Conservation (phyloP, 2,797 vertebrate species). For the Poecilia velifera region DNA sequence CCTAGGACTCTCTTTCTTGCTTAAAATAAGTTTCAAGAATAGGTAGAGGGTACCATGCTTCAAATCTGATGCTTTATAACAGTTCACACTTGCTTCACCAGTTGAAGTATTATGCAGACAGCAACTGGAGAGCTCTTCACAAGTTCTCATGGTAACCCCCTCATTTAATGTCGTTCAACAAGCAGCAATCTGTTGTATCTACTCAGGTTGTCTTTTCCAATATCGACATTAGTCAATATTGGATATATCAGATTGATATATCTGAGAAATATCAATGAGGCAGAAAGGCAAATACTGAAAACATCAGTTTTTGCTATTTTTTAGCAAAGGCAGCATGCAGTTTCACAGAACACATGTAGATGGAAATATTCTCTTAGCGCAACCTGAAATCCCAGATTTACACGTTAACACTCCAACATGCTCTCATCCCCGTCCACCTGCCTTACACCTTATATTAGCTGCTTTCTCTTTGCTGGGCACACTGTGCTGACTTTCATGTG, state of each 20-base stretch:
- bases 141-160: neutral
- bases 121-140: neutral
- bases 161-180: neutral
- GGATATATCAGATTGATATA: neutral
- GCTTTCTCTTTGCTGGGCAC: slow-evolving; percentile 27
- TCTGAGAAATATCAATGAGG: neutral
- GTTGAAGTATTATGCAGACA: too few species aligned
- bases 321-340: neutral
- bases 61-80: too few species aligned
- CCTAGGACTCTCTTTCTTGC: too few species aligned
- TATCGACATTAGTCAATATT: neutral
- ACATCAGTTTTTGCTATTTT: neutral
- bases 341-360: neutral
- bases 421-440: slow-evolving; percentile 19
- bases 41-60: too few species aligned
- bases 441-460: slow-evolving; percentile 31
- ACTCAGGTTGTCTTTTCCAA: neutral
- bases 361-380: neutral
- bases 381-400: slow-evolving; percentile 25
- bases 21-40: too few species aligned
- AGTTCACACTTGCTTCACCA: too few species aligned
- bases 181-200: neutral
- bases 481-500: slow-evolving; percentile 49
- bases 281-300: neutral
- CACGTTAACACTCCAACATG: slow-evolving; percentile 45